These are phyloP conservation scores for Lophotriccus pileatus DNA, from an alignment of 2,797 vertebrate genomes.

Conservation along the genomic window DNA sequence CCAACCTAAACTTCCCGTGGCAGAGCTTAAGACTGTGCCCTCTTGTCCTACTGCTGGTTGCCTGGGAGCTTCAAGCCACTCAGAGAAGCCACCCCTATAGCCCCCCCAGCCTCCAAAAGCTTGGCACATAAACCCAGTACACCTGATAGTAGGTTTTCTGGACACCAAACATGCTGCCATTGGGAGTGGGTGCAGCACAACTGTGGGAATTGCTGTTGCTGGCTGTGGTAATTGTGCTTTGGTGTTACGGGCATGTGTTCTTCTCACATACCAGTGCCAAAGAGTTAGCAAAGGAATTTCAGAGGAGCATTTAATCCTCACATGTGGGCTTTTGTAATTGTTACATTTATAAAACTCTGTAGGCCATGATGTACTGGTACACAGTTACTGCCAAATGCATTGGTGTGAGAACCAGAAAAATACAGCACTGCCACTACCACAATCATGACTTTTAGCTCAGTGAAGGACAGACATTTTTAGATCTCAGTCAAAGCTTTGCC, in stretches of 20 bases:
- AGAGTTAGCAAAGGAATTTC: not conserved
- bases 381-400: not conserved
- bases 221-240: not conserved
- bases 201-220: not conserved
- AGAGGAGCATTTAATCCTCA: not conserved
- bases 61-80: not conserved
- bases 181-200: not conserved
- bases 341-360: not conserved
- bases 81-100: not conserved
- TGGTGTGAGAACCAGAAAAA: not conserved
- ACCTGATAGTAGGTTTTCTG: not conserved
- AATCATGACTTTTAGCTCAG: not conserved
- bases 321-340: not conserved
- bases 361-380: not conserved
- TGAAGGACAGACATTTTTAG: not conserved
- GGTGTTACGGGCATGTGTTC: not conserved
- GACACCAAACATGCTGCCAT: not conserved
- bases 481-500: not conserved
- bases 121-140: not conserved
- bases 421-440: not conserved
- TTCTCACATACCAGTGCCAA: not conserved
- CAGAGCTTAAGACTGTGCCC: too few species aligned
- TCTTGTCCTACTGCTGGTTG: too few species aligned
- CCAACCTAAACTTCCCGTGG: too few species aligned
- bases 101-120: accelerated